Evolutionary conservation across 30 jellyfish, hydroid and myxozoan genomes (phyloP), one percentile per base, ranked within the genome.

Genomic region (Calvadosia cruxmelitensis): DNA sequence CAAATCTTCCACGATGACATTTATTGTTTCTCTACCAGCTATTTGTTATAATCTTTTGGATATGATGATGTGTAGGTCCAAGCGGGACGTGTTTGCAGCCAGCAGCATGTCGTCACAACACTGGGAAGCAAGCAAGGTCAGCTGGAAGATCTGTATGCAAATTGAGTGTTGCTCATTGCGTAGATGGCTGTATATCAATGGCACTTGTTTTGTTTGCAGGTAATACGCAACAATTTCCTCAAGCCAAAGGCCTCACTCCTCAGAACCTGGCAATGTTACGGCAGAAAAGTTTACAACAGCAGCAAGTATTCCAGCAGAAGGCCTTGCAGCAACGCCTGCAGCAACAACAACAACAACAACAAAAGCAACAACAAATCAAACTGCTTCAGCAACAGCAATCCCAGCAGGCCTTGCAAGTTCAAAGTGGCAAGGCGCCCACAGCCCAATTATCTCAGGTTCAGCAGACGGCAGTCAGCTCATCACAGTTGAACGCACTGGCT

Each of bases 181-280:
- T n/a, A n/a, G n/a, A n/a, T n/a, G n/a, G n/a, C n/a, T n/a, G n/a
- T n/a, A 42, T 42, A 42, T 42, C 20, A 42, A 42, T 20, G 57
- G 10, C 20, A 42, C 20, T 42, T 42, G 20, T 42, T 42, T 42
- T 42, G 10, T 42, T 42, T 5, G 57, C 20, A 64, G 92, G 80
- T 36, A 76, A 88, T 15, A 67, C 95, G 61, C 97, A 86, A 74
- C 96, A 91, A 53, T 68, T 87, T 64, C 81, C 79, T 2, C 93
- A 79, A 71, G 92, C 93, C 42, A 87, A 87, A 77, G 76, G 85
- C n/a, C 70, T 87, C 1, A 87, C 97, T n/a, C 94, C 86, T 3
- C 97, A 87, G 73, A 93, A 87, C 32, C 69, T 87, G 30, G 94
- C 97, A n/a, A 13, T 87, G 66, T 52, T 87, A 1, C 84, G 94